Evolutionary conservation across 2,797 vertebrate genomes (phyloP).

Genomic region (Sebastiscus tertius): DNA sequence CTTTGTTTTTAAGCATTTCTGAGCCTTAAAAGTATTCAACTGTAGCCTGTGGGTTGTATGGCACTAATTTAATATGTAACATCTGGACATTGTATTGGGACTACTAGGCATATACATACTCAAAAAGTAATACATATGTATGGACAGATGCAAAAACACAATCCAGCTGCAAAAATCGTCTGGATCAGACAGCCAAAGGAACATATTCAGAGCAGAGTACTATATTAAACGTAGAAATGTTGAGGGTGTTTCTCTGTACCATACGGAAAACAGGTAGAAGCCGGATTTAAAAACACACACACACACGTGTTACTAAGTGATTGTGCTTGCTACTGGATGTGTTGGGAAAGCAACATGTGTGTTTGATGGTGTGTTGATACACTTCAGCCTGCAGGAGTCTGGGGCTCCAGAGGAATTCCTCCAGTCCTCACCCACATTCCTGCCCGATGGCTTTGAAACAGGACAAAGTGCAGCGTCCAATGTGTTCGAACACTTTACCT

Average conservation of each 20-base stretch:
- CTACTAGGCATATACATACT: neutral
- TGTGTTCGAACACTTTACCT: neutral
- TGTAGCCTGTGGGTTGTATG: neutral
- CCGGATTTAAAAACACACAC: neutral
- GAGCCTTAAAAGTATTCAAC: constrained; percentile 13
- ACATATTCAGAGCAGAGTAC: neutral
- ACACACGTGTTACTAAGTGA: constrained; percentile 1
- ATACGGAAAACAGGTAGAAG: constrained; percentile 9
- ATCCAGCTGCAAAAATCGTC: neutral
- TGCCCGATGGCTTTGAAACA: neutral
- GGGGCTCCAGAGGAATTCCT: constrained; percentile 37
- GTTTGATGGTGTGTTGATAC: constrained; percentile 14
- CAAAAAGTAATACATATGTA: neutral
- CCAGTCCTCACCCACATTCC: constrained; percentile 20
- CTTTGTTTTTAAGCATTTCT: constrained; percentile 10
- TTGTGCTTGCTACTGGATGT: constrained; percentile 27
- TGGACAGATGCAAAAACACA: constrained; percentile 1
- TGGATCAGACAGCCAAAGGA: neutral
- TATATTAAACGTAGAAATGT: neutral
- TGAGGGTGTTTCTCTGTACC: neutral
- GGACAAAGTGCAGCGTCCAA: neutral
- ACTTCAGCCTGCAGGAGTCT: constrained; percentile 23
- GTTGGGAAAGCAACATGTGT: neutral
- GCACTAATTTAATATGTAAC: constrained; percentile 33
- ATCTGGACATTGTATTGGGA: constrained; percentile 22